Conservation (phyloP, 2,888 invertebrate genomes). For the Dolomedes plantarius region DNA sequence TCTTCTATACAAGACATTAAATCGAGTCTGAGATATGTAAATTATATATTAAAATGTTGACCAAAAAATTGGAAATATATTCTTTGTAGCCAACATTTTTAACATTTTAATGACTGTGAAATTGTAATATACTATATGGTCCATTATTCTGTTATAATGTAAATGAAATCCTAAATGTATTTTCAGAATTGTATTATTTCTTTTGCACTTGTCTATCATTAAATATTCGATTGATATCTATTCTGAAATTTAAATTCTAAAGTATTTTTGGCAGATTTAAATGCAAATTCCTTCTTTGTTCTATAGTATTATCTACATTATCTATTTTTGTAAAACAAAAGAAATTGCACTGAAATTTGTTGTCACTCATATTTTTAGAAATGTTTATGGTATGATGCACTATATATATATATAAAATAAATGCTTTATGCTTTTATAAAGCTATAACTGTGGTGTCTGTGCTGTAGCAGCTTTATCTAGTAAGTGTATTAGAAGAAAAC, state of each 20-base stretch:
- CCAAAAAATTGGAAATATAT: neutral
- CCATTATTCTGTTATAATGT: neutral
- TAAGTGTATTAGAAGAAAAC: too few relatives aligned
- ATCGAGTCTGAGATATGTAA: constrained; percentile 28
- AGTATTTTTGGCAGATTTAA: neutral
- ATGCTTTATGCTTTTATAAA: neutral
- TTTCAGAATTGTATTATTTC: neutral
- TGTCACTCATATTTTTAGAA: neutral
- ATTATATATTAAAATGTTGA: neutral
- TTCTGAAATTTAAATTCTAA: neutral
- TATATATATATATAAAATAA: neutral
- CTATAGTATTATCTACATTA: neutral
- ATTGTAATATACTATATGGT: neutral
- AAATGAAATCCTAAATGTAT: neutral
- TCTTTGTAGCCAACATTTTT: neutral
- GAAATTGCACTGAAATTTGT: neutral
- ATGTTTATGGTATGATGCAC: neutral
- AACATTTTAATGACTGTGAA: neutral
- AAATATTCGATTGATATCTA: neutral
- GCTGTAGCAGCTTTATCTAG: too few relatives aligned
- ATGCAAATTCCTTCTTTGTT: neutral
- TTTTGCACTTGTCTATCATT: neutral
- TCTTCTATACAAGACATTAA: constrained; percentile 62
- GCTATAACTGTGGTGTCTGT: neutral
- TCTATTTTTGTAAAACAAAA: neutral